Conservation (phyloP, 2,888 invertebrate genomes). For the Argynnis bischoffii region DNA sequence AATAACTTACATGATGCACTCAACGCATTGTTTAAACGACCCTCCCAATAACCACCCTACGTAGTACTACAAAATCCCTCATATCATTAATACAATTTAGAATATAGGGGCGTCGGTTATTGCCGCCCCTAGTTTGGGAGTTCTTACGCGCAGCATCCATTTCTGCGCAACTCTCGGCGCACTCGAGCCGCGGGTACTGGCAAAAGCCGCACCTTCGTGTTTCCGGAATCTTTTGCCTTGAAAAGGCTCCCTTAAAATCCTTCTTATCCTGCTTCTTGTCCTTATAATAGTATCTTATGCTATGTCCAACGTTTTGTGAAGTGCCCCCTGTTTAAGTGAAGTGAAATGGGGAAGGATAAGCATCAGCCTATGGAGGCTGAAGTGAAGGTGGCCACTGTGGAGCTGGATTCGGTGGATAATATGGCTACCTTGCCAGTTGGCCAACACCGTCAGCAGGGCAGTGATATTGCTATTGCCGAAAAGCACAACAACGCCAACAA, state of each 20-base stretch:
- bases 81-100: constrained; percentile 61
- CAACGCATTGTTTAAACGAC: constrained; percentile 33
- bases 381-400: constrained; percentile 94
- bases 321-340: constrained; percentile 46
- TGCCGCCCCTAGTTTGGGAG: constrained; percentile 68
- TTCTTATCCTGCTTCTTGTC: constrained; percentile 58
- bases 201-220: constrained; percentile 64
- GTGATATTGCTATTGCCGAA: constrained; percentile 88
- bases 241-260: constrained; percentile 54
- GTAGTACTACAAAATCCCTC: constrained; percentile 50
- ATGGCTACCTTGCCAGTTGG: constrained; percentile 95
- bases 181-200: constrained; percentile 62
- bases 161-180: constrained; percentile 75
- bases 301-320: constrained; percentile 50
- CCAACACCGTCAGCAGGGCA: constrained; percentile 86
- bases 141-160: constrained; percentile 73
- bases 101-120: constrained; percentile 63
- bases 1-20: constrained; percentile 27
- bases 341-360: constrained; percentile 77
- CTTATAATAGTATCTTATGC: constrained; percentile 54
- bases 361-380: constrained; percentile 84
- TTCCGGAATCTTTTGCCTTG: constrained; percentile 65
- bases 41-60: constrained; percentile 36
- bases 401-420: constrained; percentile 93
- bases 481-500: constrained; percentile 92